phyloP scores from a whole-genome alignment of 2,888 invertebrate species.

The Melitaea athalia region DNA sequence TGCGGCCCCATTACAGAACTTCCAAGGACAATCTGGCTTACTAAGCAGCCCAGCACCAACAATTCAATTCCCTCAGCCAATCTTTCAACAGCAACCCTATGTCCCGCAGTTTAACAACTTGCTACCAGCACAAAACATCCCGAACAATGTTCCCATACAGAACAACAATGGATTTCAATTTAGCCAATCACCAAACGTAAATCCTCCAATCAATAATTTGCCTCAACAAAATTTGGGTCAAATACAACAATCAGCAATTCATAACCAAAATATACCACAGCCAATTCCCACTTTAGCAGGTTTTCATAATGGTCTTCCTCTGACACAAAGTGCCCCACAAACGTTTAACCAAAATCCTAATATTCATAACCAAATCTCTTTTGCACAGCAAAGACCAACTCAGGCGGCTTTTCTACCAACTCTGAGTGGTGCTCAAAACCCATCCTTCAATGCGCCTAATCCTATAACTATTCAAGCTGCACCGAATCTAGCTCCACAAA shows the following conservation, averaged over 20 bases:
- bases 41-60: conserved; percentile 61
- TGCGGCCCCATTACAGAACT: conserved; percentile 69
- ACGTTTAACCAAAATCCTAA: conserved; percentile 60
- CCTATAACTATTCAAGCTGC: conserved; percentile 76
- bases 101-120: conserved; percentile 71
- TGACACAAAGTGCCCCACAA: conserved; percentile 57
- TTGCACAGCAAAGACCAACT: conserved; percentile 69
- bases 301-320: conserved; percentile 58
- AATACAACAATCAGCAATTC: conserved; percentile 45
- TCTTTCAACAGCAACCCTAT: conserved; percentile 63
- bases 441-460: conserved; percentile 63
- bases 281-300: conserved; percentile 64
- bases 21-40: conserved; percentile 59
- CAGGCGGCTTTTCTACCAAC: conserved; percentile 71
- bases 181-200: conserved; percentile 54
- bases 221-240: conserved; percentile 58
- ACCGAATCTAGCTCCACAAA: conserved; percentile 72
- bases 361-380: conserved; percentile 53
- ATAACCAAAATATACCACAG: conserved; percentile 62
- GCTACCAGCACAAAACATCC: conserved; percentile 56
- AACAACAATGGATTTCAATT: conserved; percentile 60
- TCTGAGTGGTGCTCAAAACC: conserved; percentile 57
- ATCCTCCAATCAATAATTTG: conserved; percentile 53
- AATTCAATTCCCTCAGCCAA: conserved; percentile 62
- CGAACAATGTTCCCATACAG: conserved; percentile 50